A percentile compares a stretch with the other conserved stretches of the same genome.
phyloP scores from a whole-genome alignment of 2,113 vertebrate genomes.

The Periophthalmodon schlosseri region DNA sequence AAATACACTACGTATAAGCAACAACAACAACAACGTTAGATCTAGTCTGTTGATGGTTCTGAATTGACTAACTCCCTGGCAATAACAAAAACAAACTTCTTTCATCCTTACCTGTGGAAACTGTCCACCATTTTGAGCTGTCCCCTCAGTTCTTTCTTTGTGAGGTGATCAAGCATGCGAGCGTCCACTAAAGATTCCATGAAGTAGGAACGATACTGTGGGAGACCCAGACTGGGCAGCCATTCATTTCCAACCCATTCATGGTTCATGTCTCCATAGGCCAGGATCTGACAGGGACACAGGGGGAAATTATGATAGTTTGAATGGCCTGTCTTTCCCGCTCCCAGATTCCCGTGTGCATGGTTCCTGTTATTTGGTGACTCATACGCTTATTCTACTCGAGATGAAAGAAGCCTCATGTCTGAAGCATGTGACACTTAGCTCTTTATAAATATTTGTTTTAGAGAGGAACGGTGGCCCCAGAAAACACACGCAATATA shows the following conservation, averaged over 20 bases:
- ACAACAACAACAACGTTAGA: background rate
- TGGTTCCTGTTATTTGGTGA: slow-evolving; percentile 2
- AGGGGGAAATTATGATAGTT: background rate
- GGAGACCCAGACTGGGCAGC: slow-evolving; percentile 90
- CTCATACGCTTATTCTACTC: slow-evolving; percentile 1
- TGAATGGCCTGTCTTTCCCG: background rate
- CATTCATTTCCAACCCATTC: slow-evolving; percentile 96
- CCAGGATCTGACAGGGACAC: slow-evolving; percentile 83
- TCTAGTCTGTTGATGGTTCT: background rate
- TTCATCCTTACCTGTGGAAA: slow-evolving; percentile 85
- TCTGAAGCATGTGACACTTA: background rate
- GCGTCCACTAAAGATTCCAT: slow-evolving; percentile 95
- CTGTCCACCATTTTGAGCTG: slow-evolving; percentile 97
- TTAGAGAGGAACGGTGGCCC: slow-evolving; percentile 2
- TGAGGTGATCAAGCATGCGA: slow-evolving; percentile 92
- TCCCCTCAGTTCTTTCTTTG: slow-evolving; percentile 92
- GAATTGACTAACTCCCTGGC: background rate
- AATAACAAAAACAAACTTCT: background rate
- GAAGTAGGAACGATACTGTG: slow-evolving; percentile 94
- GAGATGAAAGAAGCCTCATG: background rate
- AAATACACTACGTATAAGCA: background rate
- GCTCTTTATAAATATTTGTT: slow-evolving; percentile 8
- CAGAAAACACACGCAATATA: slow-evolving; percentile 3
- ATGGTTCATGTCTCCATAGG: slow-evolving; percentile 94
- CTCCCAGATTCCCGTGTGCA: background rate